Conservation (phyloP, 2,113 vertebrate genomes). For the Indri indri region DNA sequence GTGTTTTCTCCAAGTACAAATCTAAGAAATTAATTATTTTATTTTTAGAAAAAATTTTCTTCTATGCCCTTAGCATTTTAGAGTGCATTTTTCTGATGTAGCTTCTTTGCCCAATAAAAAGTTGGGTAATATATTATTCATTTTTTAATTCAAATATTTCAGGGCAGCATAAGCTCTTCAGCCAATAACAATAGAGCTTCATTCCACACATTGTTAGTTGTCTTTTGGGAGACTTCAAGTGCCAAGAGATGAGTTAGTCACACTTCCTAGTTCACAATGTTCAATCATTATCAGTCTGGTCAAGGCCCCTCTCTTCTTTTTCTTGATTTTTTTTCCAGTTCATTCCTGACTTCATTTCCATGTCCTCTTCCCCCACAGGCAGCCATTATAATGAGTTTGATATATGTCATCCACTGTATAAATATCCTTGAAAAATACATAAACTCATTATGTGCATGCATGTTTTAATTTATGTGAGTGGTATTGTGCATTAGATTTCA, state of each 20-base stretch:
- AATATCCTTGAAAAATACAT: neutral
- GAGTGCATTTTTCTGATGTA: neutral
- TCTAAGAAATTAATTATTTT: conserved; percentile 24
- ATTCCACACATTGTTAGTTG: neutral
- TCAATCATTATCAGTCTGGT: neutral
- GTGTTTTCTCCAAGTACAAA: conserved; percentile 8
- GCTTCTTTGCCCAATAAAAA: neutral
- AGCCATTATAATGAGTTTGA: neutral
- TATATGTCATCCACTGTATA: neutral
- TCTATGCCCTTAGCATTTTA: neutral
- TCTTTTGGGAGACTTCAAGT: neutral
- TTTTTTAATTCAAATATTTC: neutral
- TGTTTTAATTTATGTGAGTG: neutral
- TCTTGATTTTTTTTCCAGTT: neutral
- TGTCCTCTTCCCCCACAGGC: neutral
- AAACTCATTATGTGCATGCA: neutral
- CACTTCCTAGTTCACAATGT: neutral
- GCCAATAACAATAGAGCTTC: neutral
- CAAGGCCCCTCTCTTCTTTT: neutral
- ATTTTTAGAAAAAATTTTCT: neutral
- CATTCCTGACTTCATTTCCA: neutral
- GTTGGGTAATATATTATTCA: neutral
- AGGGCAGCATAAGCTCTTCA: neutral
- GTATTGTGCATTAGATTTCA: neutral
- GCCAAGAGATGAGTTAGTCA: neutral